Base-by-base conservation (phyloP, 37 sponge, comb jelly and placozoan species). In the Axinella damicornis region DNA sequence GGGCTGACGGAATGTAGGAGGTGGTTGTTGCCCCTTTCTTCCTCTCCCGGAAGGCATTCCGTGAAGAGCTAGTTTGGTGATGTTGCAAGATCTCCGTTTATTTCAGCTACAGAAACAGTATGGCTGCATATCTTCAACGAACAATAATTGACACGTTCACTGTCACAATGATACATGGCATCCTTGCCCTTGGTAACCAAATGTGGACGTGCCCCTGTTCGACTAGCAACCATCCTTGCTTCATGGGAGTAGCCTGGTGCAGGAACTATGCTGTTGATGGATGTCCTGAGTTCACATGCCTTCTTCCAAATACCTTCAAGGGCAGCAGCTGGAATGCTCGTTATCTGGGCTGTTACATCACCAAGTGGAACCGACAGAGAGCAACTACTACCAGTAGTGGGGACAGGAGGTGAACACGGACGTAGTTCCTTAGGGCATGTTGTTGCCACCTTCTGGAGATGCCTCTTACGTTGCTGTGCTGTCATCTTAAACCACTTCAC, bases 251-350 rank as follows among this genome's bases (percentile, higher is more conserved):
- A 20, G 12, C 82, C 82, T 28, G 82, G 82, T 25, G 82, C 82
- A 58, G 72, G 36, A 24, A 82, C 38, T 25, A 21, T 70, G 53
- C 18, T 33, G 39, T 20, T 58, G 20, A 17, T 37, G 71, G 21
- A 20, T 19, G 21, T 46, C 21, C 69, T 14, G 13, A 82, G 61
- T 27, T 82, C 82, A n/a, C 27, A 59, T 37, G 82, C 82, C 52
- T 82, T 82, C 60, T 34, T 56, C 82, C 82, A 82, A 28, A 82
- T 82, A 0, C 82, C 82, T 33, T 82, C 37, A 22, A 82, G 18
- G 17, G 39, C 36, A 56, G 73, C 38, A 25, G 35, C 41, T 34
- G 83, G 83, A 13, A 82, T 55, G 20, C 55, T 79, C 53, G 31
- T 18, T 0, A 9, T 55, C 2, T 46, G 46, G 46, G 66, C 13